These are phyloP conservation scores for Psettodes erumei DNA, from an alignment of 2,113 vertebrate species.

Conservation along the genomic window DNA sequence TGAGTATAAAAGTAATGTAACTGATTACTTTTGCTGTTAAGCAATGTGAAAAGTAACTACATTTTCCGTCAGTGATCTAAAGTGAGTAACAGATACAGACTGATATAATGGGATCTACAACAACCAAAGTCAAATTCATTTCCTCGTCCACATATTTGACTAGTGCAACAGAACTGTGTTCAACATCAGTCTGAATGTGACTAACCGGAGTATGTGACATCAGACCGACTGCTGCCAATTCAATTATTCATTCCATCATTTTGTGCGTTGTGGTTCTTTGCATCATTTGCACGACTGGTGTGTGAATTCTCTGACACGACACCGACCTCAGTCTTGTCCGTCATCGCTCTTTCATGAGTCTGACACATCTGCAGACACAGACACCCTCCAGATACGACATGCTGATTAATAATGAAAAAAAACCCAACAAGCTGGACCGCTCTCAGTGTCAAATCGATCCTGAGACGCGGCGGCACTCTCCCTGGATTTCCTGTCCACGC, in stretches of 20 bases:
- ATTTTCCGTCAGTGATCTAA: not conserved
- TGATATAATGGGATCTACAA: too few relatives aligned
- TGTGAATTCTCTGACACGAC: slow-evolving; percentile 8
- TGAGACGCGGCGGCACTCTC: slow-evolving; percentile 11
- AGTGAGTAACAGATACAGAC: not conserved
- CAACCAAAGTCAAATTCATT: too few relatives aligned
- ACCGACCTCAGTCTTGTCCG: not conserved
- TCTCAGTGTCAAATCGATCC: slow-evolving; percentile 23
- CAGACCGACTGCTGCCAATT: slow-evolving; percentile 8
- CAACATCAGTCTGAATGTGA: not conserved
- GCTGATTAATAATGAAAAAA: slow-evolving; percentile 21
- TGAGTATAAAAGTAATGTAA: too few relatives aligned
- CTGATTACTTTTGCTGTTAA: not conserved
- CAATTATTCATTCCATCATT: slow-evolving; percentile 13
- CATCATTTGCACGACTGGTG: slow-evolving; percentile 12
- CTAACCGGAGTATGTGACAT: slow-evolving; percentile 1
- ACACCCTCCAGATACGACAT: slow-evolving; percentile 4
- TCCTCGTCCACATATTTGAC: not conserved
- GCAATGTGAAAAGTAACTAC: not conserved
- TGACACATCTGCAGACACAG: slow-evolving; percentile 17
- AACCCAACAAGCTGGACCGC: not conserved
- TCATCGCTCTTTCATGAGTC: slow-evolving; percentile 9
- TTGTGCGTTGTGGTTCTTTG: too few relatives aligned
- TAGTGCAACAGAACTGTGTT: not conserved
- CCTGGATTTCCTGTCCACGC: slow-evolving; percentile 1